A percentile compares a stretch with the other conserved stretches of the same genome.
Conservation (phyloP, 2,113 vertebrate species). For the Narcine bancroftii region DNA sequence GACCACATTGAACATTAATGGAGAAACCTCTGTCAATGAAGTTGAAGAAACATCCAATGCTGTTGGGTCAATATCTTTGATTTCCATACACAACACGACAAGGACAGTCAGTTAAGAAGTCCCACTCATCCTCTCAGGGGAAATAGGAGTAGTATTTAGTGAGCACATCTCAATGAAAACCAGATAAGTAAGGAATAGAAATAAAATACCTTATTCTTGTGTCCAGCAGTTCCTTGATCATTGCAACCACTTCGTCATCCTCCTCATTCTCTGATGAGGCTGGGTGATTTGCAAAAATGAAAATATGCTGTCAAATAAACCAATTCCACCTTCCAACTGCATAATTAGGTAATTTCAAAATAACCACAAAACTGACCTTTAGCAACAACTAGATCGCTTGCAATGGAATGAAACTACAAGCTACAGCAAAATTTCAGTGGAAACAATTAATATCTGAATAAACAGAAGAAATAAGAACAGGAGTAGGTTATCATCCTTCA, state of each 20-base stretch:
- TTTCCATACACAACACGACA: not conserved
- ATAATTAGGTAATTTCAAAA: not conserved
- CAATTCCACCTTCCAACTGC: not conserved
- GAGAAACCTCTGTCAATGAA: too few species aligned
- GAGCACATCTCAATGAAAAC: not conserved
- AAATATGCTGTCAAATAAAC: not conserved
- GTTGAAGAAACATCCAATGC: too few species aligned
- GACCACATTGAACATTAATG: too few species aligned
- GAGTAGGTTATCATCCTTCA: too few species aligned
- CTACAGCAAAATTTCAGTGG: not conserved
- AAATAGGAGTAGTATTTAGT: not conserved
- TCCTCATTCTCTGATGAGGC: constrained; percentile 54
- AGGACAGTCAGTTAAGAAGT: not conserved
- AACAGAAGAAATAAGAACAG: too few species aligned
- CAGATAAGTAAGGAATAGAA: not conserved
- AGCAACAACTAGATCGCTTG: not conserved
- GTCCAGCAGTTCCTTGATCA: constrained; percentile 69
- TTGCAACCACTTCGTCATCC: constrained; percentile 62
- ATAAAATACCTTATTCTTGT: constrained; percentile 60
- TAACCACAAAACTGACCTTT: not conserved
- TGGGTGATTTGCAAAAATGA: constrained; percentile 42
- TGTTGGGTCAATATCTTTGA: too few species aligned
- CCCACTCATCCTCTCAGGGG: not conserved
- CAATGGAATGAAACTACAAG: not conserved
- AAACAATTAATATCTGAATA: not conserved